Conservation (phyloP, 2,888 invertebrate species). For the Calliphora vomitoria region DNA sequence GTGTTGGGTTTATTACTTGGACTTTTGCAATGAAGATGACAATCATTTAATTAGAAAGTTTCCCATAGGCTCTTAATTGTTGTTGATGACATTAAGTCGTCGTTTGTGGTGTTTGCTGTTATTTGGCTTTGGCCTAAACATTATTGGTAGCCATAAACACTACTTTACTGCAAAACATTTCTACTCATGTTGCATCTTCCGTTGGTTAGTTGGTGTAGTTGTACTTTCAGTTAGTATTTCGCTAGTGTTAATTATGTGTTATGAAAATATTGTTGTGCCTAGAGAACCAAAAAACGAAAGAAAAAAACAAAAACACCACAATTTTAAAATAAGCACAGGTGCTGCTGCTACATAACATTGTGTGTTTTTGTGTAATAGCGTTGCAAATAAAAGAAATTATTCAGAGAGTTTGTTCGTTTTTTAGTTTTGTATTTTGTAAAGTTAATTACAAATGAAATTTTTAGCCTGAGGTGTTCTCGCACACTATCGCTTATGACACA, state of each 20-base stretch:
- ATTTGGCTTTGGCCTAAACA: slow-evolving; percentile 71
- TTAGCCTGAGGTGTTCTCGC: slow-evolving; percentile 64
- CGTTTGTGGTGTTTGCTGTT: slow-evolving; percentile 70
- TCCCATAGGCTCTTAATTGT: slow-evolving; percentile 82
- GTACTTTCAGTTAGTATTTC: slow-evolving; percentile 45
- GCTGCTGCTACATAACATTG: neutral
- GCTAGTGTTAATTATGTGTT: slow-evolving; percentile 81
- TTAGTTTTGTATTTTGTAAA: slow-evolving; percentile 59
- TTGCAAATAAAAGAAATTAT: slow-evolving; percentile 58
- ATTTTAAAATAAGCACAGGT: slow-evolving; percentile 64
- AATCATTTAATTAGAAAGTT: slow-evolving; percentile 84
- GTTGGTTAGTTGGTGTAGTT: slow-evolving; percentile 2
- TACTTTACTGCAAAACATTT: slow-evolving; percentile 31
- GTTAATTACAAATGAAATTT: slow-evolving; percentile 72
- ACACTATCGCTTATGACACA: slow-evolving; percentile 53
- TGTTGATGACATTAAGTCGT: slow-evolving; percentile 76
- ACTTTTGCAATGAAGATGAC: slow-evolving; percentile 80
- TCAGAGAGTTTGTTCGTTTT: slow-evolving; percentile 31
- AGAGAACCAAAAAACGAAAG: slow-evolving; percentile 38
- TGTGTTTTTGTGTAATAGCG: neutral
- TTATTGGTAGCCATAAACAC: slow-evolving; percentile 67
- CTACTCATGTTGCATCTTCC: slow-evolving; percentile 42
- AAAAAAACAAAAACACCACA: slow-evolving; percentile 25
- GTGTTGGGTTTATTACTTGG: slow-evolving; percentile 67
- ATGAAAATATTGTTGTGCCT: slow-evolving; percentile 62